Evolutionary conservation across 1,140 invertebrate genomes (phyloP), one percentile per base, ranked within the genome.

Genomic region (Heliconius eleuchia): DNA sequence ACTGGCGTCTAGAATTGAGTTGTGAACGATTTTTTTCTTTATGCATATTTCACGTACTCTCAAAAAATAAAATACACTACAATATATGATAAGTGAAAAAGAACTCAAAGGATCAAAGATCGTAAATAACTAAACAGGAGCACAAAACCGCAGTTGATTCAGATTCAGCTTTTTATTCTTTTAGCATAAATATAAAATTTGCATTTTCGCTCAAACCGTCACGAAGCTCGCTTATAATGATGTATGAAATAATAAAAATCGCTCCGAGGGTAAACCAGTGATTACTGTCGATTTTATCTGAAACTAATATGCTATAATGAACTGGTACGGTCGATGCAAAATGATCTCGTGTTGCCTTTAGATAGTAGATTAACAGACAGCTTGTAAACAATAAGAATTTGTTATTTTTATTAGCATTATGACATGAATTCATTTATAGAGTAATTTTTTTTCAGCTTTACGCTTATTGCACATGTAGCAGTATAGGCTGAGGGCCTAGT

Each of bases 131-230:
- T 52, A 75, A 37, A 74, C 82, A 81, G 82, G 73, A 83, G 82
- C 80, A 73, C 39, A 72, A 57, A 75, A 76, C 50, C 42, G 46
- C 34, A 30, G 46, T 74, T 71, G 76, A 77, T 79, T 74, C 46
- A 73, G 34, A 6, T 6, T 37, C 6, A 50, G n/a, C 73, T 74
- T 77, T 82, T 82, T 83, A 37, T 81, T 76, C 37, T 73, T 66
- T 74, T 73, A 37, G 18, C 80, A 84, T 84, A 86, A 86, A 86
- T 84, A 83, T 79, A 74, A 83, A 84, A 84, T 86, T 86, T 84
- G 78, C 81, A 85, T 85, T 76, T 78, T 73, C 73, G 79, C 23
- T 70, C 79, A 74, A 76, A 42, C 76, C 55, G 79, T 81, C 77
- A 79, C 81, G 79, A 82, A 78, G 70, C 71, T 70, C 42, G 16